phyloP scores from a whole-genome alignment of 2,113 vertebrate genomes.

The Pollachius pollachius region DNA sequence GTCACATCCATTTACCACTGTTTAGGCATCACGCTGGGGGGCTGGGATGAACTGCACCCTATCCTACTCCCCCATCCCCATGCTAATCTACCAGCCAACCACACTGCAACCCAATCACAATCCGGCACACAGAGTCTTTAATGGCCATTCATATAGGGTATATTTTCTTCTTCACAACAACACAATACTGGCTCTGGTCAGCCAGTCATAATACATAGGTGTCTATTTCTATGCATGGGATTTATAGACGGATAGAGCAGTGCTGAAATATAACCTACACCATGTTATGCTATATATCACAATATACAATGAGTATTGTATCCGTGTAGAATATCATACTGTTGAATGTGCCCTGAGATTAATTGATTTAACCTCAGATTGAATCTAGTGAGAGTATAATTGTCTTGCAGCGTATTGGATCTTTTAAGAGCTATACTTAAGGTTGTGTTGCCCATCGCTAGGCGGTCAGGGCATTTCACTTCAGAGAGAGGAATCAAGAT shows the following conservation, averaged over 20 bases:
- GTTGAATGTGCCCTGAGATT: background rate
- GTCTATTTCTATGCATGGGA: too few relatives aligned
- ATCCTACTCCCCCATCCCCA: slow-evolving; percentile 12
- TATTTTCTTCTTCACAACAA: too few relatives aligned
- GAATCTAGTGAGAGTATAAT: slow-evolving; percentile 14
- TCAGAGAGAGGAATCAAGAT: slow-evolving; percentile 41
- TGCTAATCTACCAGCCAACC: slow-evolving; percentile 24
- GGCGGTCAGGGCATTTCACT: slow-evolving; percentile 46
- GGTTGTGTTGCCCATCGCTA: slow-evolving; percentile 17
- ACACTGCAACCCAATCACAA: slow-evolving; percentile 35
- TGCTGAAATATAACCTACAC: too few relatives aligned
- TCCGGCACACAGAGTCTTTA: background rate
- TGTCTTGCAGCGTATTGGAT: slow-evolving; percentile 6
- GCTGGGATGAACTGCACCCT: slow-evolving; percentile 47
- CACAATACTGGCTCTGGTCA: too few relatives aligned
- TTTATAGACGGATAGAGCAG: too few relatives aligned
- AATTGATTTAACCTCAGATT: background rate
- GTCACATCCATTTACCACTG: slow-evolving; percentile 67
- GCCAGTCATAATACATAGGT: too few relatives aligned
- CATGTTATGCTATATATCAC: too few relatives aligned
- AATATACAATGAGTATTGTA: too few relatives aligned
- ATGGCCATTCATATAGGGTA: too few relatives aligned
- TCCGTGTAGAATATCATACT: too few relatives aligned
- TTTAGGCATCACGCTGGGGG: slow-evolving; percentile 64
- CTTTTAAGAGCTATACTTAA: slow-evolving; percentile 3